phyloP scores from a whole-genome alignment of 2,797 vertebrate genomes.

The Aldrovandia affinis region DNA sequence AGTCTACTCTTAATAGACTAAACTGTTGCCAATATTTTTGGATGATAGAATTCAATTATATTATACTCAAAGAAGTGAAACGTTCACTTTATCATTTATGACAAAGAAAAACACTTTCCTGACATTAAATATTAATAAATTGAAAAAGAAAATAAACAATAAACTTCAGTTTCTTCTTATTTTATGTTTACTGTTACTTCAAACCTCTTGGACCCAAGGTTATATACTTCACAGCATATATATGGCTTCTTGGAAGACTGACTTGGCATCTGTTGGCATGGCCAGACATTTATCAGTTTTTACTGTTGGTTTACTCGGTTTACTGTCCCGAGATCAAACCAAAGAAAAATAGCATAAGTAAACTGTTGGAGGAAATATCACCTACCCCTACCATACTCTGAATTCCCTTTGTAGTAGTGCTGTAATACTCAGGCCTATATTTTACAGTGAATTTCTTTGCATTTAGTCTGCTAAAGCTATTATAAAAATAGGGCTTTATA shows the following conservation, averaged over 20 bases:
- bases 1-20: not conserved
- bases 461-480: conserved; percentile 3
- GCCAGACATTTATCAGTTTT: conserved; percentile 39
- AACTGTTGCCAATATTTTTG: not conserved
- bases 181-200: not conserved
- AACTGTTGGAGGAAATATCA: conserved; percentile 23
- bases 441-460: not conserved
- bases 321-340: conserved; percentile 29
- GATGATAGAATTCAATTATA: not conserved
- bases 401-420: not conserved
- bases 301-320: conserved; percentile 40
- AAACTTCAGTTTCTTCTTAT: not conserved
- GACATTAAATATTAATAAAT: too few species aligned
- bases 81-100: not conserved
- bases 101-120: not conserved
- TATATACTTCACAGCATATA: conserved; percentile 39
- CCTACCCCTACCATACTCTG: not conserved
- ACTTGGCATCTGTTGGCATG: conserved; percentile 29
- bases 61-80: not conserved
- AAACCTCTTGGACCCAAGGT: conserved; percentile 27
- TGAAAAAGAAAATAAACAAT: too few species aligned
- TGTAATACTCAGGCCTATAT: not conserved
- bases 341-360: conserved; percentile 23
- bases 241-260: conserved; percentile 30
- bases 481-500: not conserved